Evolutionary conservation across 2,888 invertebrate species (phyloP), one percentile per base, ranked within the genome.

Genomic region (Acanthoscelides obtectus): DNA sequence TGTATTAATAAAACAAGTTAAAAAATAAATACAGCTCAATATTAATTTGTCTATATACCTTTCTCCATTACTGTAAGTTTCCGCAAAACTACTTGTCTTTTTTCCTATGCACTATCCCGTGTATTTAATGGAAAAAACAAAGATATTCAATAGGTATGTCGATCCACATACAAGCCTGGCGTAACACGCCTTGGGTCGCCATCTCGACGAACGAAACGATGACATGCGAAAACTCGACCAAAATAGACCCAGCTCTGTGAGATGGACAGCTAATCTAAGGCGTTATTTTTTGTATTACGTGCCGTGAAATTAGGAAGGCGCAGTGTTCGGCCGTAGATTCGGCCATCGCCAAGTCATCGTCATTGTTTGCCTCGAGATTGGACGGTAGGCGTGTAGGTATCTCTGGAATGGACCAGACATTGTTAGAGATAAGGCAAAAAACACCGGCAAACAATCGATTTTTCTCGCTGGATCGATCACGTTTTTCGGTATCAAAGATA

Each of bases 251-350:
- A 45, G 45, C 12, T 22, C 67, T 22, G 2, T 19, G 67, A 67
- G 67, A 67, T 22, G 22, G 67, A 67, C 67, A 67, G 67, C 67
- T 67, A 67, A 67, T 67, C 67, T 67, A 22, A 6, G 67, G 21
- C 67, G 67, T 20, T 67, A 67, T 67, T 67, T 67, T 67, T 67
- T 67, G 45, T 67, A 20, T 22, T 22, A 67, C 67, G 67, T 22
- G 67, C 67, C 67, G 67, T 67, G 67, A 67, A 67, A 67, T 67
- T 67, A 20, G 67, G 67, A 67, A 67, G 22, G 67, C 67, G 22
- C 67, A 67, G 22, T 67, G 19, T 20, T 67, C 22, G 22, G 67
- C 67, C 20, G 45, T 45, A n/a, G n/a, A n/a, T 45, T 67, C 67
- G 67, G 67, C 67, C 22, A 67, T 67, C 67, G 67, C n/a, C n/a